Evolutionary conservation across 2,888 invertebrate species (phyloP).

Genomic region (Rhopalosiphum nymphaeae): DNA sequence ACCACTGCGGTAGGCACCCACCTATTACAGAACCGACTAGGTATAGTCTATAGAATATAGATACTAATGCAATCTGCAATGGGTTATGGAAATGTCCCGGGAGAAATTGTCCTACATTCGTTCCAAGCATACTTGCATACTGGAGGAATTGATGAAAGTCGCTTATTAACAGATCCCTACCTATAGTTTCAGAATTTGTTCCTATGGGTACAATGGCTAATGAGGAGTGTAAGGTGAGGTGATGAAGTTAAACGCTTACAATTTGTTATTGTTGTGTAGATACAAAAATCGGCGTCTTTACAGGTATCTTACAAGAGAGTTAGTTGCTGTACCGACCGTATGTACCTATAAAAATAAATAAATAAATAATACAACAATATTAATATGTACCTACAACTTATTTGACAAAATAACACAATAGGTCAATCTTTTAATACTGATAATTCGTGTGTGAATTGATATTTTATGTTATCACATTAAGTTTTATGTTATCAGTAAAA

Average conservation of each 20-base stretch:
- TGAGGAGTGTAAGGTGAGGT: not conserved
- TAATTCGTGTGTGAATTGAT: not conserved
- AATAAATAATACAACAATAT: too few species aligned
- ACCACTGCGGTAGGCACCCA: too few species aligned
- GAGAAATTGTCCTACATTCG: not conserved
- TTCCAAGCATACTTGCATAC: not conserved
- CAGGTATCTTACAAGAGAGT: not conserved
- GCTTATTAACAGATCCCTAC: not conserved
- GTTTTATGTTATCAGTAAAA: not conserved
- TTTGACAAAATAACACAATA: not conserved
- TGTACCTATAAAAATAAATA: too few species aligned
- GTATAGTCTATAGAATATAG: not conserved
- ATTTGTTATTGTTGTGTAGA: not conserved
- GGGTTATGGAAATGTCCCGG: too few species aligned
- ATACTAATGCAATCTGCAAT: too few species aligned
- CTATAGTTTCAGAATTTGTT: not conserved
- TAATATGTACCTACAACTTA: not conserved
- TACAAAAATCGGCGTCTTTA: not conserved
- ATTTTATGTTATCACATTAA: not conserved
- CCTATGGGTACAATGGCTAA: not conserved
- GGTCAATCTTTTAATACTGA: not conserved
- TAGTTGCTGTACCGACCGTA: not conserved
- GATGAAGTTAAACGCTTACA: not conserved
- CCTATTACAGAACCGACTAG: not conserved
- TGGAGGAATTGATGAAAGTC: not conserved